Evolutionary conservation across 2,797 vertebrate genomes (phyloP).

Genomic region (Amblyopsis hoosieri): DNA sequence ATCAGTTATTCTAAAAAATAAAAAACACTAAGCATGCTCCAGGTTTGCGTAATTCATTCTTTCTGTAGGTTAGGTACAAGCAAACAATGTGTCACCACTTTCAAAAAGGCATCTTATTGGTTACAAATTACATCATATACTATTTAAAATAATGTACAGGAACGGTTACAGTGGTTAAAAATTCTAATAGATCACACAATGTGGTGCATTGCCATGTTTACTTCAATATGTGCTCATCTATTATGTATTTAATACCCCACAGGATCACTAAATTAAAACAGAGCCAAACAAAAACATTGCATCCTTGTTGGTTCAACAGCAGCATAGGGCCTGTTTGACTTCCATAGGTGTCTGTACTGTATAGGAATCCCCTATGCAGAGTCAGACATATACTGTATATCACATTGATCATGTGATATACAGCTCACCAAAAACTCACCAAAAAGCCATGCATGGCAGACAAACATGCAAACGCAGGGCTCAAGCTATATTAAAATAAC

Average conservation of each 20-base stretch:
- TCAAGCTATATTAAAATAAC: no score
- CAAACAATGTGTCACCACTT: constrained; percentile 31
- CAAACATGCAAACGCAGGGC: no score
- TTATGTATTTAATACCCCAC: constrained; percentile 7
- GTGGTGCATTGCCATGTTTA: constrained; percentile 28
- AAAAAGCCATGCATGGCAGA: no score
- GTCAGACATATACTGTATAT: no score
- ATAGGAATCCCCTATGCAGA: background rate
- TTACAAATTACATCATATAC: constrained; percentile 9
- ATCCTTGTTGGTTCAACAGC: constrained; percentile 33
- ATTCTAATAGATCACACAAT: background rate
- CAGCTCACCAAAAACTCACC: no score
- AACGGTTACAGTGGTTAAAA: constrained; percentile 48
- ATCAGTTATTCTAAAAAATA: background rate
- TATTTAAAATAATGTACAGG: constrained; percentile 3
- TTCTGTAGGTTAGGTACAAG: background rate
- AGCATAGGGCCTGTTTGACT: constrained; percentile 12
- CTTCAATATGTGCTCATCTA: constrained; percentile 4
- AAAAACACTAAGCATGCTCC: constrained; percentile 22
- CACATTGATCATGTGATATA: no score
- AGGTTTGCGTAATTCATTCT: constrained; percentile 19
- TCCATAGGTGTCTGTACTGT: constrained; percentile 4
- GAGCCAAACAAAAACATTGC: background rate
- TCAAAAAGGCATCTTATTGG: constrained; percentile 30
- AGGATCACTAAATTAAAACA: background rate